Evolutionary conservation across 2,113 vertebrate genomes (phyloP).

Genomic region (Sus scrofa): T2T-Sscrofa CM000812.6:10574001-10574500

Average conservation of each 20-base stretch:
- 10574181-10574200: not conserved
- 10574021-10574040: not conserved
- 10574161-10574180: not conserved
- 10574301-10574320: not conserved
- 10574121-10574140: not conserved
- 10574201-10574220: not conserved
- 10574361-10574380: not conserved
- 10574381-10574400: not conserved
- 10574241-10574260: not conserved
- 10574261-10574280: not conserved
- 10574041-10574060: not conserved
- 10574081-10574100: not conserved
- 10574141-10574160: constrained; percentile 13
- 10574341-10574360: not conserved
- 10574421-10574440: not conserved
- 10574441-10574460: not conserved
- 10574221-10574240: constrained; percentile 21
- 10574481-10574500: not conserved
- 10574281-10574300: not conserved
- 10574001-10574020: not conserved
- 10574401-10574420: constrained; percentile 46
- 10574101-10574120: not conserved
- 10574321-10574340: not conserved
- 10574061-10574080: not conserved
- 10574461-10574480: constrained; percentile 65